Conservation (phyloP, 2,113 vertebrate species). For the human (Homo sapiens) region DNA sequence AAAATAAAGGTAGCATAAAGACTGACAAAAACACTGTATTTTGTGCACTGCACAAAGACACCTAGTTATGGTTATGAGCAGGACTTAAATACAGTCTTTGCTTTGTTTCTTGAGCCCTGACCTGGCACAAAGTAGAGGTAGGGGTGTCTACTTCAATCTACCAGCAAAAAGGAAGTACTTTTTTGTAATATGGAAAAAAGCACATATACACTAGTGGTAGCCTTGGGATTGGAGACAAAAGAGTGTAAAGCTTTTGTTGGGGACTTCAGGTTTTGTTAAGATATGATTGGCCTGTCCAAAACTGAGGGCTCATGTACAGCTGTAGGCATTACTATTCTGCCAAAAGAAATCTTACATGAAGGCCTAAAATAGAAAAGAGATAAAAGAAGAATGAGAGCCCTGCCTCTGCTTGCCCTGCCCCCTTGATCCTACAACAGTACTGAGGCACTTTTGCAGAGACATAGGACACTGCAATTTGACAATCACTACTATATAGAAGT, state of each 20-base stretch:
- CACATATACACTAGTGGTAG: not conserved
- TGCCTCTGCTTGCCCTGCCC: not conserved
- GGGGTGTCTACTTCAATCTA: not conserved
- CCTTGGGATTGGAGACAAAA: not conserved
- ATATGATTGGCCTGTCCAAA: not conserved
- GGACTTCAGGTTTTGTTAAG: conserved; percentile 38
- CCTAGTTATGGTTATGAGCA: not conserved
- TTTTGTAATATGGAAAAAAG: conserved; percentile 33
- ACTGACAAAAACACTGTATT: not conserved
- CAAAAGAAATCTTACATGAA: conserved; percentile 33
- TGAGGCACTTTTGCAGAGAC: not conserved
- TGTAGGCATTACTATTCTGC: not conserved
- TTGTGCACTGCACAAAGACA: not conserved
- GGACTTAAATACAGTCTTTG: not conserved
- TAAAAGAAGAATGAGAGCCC: not conserved
- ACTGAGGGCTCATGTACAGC: not conserved
- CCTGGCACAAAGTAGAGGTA: not conserved
- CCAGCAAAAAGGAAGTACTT: not conserved
- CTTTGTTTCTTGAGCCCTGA: not conserved
- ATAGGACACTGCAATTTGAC: not conserved
- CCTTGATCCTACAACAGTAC: not conserved
- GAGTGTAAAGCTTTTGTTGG: not conserved
- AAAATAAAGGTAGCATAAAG: not conserved
- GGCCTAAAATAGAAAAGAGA: not conserved
- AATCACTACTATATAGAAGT: not conserved